phyloP scores from a whole-genome alignment of 2,888 invertebrate species.

The Melanostoma scalare region DNA sequence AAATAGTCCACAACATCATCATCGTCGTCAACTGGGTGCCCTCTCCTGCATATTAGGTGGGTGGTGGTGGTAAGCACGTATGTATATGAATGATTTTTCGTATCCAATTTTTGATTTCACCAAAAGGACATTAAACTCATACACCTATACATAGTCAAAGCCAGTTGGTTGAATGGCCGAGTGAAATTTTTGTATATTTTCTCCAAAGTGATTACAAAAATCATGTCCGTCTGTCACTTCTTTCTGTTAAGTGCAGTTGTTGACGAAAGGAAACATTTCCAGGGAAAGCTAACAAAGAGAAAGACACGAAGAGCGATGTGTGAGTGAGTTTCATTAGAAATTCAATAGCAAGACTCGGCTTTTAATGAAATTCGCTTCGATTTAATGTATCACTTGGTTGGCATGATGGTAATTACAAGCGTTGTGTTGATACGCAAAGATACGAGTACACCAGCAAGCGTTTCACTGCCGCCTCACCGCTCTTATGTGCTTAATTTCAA shows the following conservation, averaged over 20 bases:
- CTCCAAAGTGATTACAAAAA: slow-evolving; percentile 47
- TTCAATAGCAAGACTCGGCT: slow-evolving; percentile 38
- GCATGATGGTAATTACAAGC: slow-evolving; percentile 52
- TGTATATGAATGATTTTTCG: slow-evolving; percentile 23
- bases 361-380: slow-evolving; percentile 61
- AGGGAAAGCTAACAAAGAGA: slow-evolving; percentile 33
- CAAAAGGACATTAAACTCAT: slow-evolving; percentile 70
- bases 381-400: slow-evolving; percentile 51
- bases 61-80: slow-evolving; percentile 8
- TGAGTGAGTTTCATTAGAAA: slow-evolving; percentile 43
- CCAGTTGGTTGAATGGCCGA: slow-evolving; percentile 67
- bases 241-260: slow-evolving; percentile 16
- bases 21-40: slow-evolving; percentile 15
- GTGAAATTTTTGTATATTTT: slow-evolving; percentile 38
- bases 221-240: slow-evolving; percentile 20
- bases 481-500: slow-evolving; percentile 38
- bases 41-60: slow-evolving; percentile 1
- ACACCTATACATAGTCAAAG: slow-evolving; percentile 20
- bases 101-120: slow-evolving; percentile 43
- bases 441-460: slow-evolving; percentile 29
- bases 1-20: slow-evolving; percentile 67
- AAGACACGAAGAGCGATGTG: slow-evolving; percentile 9
- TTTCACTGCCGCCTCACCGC: background rate
- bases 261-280: slow-evolving; percentile 44
- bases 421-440: slow-evolving; percentile 5